phyloP scores from a whole-genome alignment of 2,113 vertebrate genomes.

The Cavia aperea region DNA sequence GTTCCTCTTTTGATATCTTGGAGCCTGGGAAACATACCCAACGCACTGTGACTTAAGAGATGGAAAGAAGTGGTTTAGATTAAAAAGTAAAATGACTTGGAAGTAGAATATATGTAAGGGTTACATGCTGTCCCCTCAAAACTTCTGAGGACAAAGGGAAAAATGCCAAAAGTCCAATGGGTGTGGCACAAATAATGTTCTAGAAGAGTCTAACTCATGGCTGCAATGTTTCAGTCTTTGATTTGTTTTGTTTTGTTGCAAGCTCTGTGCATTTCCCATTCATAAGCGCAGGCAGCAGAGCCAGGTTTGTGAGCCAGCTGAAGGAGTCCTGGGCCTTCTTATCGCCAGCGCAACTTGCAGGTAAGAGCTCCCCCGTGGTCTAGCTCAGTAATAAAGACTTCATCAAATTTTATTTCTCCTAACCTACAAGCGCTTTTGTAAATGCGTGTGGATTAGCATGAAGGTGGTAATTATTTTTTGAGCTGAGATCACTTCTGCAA shows the following conservation, averaged over 20 bases:
- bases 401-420: slow-evolving; percentile 33
- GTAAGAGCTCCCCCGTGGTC: slow-evolving; percentile 27
- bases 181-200: not conserved
- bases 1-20: slow-evolving; percentile 39
- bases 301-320: not conserved
- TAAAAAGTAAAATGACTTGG: not conserved
- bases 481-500: slow-evolving; percentile 42
- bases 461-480: slow-evolving; percentile 46
- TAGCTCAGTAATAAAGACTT: slow-evolving; percentile 3
- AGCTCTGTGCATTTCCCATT: not conserved
- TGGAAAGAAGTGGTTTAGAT: slow-evolving; percentile 11
- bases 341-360: not conserved
- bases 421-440: slow-evolving; percentile 38
- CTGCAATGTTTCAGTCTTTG: not conserved
- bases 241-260: not conserved
- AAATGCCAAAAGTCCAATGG: not conserved
- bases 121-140: not conserved
- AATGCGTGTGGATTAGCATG: slow-evolving; percentile 33
- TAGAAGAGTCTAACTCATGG: not conserved
- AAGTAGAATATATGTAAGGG: not conserved
- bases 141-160: not conserved
- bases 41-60: slow-evolving; percentile 23
- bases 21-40: slow-evolving; percentile 32
- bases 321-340: slow-evolving; percentile 19
- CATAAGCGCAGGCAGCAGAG: not conserved